Base-by-base conservation (phyloP, 2,797 vertebrate species). In the Galaxias olidus region DNA sequence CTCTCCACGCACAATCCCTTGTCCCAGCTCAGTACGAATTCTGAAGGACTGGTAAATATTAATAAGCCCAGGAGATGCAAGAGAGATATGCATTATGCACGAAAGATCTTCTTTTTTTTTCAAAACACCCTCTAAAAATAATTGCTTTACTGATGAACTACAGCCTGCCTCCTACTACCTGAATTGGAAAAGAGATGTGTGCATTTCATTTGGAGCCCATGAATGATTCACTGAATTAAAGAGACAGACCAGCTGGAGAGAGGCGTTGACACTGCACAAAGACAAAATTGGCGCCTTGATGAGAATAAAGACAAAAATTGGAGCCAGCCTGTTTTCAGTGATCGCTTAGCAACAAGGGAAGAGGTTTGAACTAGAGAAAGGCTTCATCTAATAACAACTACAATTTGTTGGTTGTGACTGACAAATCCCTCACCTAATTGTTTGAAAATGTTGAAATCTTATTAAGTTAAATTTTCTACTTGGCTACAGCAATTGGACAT, bases 121-220 rank as follows among this genome's bases (percentile, higher is more conserved):
- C 56, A 45, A 30, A 30, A 30, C 3, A 30, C 30, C 30, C 30
- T 6, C 30, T 3, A 30, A 30, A 30, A 66, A 59, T 72, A 64
- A 74, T 49, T 73, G n/a, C 40, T 0, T 57, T 15, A 20, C 40
- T 1, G 13, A 7, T 20, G 18, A 55, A 9, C 45, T 65, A 57
- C 61, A 58, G 44, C 3, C 65, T 51, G 15, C 49, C 50, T 56
- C 14, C 58, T 71, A 14, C 30, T 65, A 70, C 52, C 63, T 63
- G 60, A 49, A 72, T 53, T 71, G 48, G 48, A 64, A 43, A 12
- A 10, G 10, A n/a, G 13, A 43, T 30, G 15, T 83, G 55, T 54
- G 83, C 80, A 68, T 75, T 82, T 80, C 4, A 85, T 67, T 10
- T 42, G 18, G 9, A 73, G 1, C 20, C 45, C 48, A 60, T 79